These are phyloP conservation scores for Drosophila monieri DNA, from an alignment of 2,888 invertebrate genomes.

Conservation along the genomic window DNA sequence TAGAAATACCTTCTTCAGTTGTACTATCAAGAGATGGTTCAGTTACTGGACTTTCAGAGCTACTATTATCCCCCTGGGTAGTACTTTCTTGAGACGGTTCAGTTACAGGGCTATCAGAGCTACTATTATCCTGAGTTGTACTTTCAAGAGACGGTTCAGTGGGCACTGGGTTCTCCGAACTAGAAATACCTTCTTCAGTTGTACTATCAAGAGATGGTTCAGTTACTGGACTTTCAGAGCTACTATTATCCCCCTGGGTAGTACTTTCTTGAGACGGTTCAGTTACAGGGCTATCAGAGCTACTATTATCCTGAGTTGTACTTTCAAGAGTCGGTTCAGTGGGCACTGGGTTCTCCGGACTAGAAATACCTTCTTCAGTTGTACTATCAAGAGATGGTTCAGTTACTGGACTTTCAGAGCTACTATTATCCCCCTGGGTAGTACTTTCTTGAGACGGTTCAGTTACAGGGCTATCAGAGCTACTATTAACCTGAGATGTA, in stretches of 20 bases:
- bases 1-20: not conserved
- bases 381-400: conserved; percentile 1
- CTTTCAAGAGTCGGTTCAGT: not conserved
- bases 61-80: not conserved
- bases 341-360: too few species aligned
- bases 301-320: not conserved
- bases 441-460: not conserved
- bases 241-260: not conserved
- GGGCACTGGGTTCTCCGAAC: not conserved
- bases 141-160: not conserved
- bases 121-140: not conserved
- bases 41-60: conserved; percentile 3
- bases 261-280: not conserved
- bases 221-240: conserved; percentile 1
- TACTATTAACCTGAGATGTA: conserved; percentile 5
- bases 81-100: not conserved
- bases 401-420: conserved; percentile 12
- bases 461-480: conserved; percentile 10
- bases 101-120: conserved; percentile 3
- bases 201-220: not conserved
- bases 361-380: too few species aligned
- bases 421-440: not conserved
- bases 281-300: not conserved
- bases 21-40: not conserved
- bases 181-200: not conserved